Evolutionary conservation across 1,140 invertebrate genomes (phyloP).

Genomic region (Solenopsis fugax): DNA sequence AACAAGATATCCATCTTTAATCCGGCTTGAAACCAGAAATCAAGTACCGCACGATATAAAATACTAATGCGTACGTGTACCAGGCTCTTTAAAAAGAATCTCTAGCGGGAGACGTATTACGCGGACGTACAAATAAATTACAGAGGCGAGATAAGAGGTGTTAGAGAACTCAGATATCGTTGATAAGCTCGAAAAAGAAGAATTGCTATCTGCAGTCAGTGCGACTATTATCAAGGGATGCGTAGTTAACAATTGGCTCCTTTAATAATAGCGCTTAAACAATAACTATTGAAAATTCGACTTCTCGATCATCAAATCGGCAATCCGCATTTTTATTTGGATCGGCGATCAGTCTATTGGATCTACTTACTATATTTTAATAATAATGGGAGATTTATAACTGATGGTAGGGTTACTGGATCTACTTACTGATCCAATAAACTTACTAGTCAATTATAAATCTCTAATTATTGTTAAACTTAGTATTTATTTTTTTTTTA

Average conservation of each 20-base stretch:
- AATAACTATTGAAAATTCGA: background rate
- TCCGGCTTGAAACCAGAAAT: slow-evolving; percentile 20
- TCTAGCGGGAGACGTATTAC: background rate
- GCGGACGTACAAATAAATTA: background rate
- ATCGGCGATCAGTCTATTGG: no score
- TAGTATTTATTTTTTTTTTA: no score
- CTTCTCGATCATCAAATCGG: background rate
- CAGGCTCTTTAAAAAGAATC: slow-evolving; percentile 14
- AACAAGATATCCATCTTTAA: slow-evolving; percentile 67
- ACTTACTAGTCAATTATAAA: no score
- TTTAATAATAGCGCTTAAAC: background rate
- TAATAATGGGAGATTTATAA: no score
- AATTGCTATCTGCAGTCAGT: slow-evolving; percentile 9
- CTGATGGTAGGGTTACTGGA: no score
- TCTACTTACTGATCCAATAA: no score
- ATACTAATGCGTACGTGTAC: background rate
- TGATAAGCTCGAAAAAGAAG: slow-evolving; percentile 44
- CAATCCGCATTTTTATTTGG: background rate
- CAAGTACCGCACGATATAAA: background rate
- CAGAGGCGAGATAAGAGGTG: slow-evolving; percentile 9
- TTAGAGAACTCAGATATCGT: slow-evolving; percentile 31
- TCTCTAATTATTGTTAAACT: no score
- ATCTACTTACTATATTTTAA: no score
- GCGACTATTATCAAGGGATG: background rate
- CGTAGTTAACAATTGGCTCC: background rate